These are phyloP conservation scores for Spongilla lacustris DNA, from an alignment of 37 sponge, comb jelly and placozoan species.

Conservation along the genomic window DNA sequence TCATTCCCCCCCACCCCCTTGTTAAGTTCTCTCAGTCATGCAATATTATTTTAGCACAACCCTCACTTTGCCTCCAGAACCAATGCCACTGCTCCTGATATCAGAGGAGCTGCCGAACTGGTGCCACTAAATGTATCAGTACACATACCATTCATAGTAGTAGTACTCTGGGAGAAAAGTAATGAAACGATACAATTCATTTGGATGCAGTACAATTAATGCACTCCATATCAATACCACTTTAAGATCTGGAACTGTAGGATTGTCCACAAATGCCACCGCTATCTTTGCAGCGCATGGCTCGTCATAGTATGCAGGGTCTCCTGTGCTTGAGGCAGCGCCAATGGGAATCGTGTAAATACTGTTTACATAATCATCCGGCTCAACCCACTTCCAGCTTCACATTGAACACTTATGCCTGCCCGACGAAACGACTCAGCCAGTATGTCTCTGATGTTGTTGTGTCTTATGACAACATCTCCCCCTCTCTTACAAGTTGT, in stretches of 20 bases:
- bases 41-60: too few relatives aligned
- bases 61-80: conserved; percentile 77
- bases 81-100: conserved; percentile 56
- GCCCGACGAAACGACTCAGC: too few relatives aligned
- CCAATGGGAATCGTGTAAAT: conserved; percentile 87
- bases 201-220: neutral
- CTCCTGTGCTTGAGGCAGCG: conserved; percentile 60
- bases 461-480: too few relatives aligned
- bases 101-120: conserved; percentile 59
- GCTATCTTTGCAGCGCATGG: conserved; percentile 79
- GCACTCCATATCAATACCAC: neutral
- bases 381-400: too few relatives aligned
- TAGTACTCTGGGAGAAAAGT: conserved; percentile 26
- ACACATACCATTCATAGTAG: conserved; percentile 29
- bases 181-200: neutral
- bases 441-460: too few relatives aligned
- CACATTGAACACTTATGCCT: too few relatives aligned
- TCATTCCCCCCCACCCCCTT: neutral
- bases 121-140: conserved; percentile 43
- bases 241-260: neutral
- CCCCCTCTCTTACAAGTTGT: too few relatives aligned
- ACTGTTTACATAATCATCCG: conserved; percentile 96
- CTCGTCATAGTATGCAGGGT: conserved; percentile 81
- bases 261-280: conserved; percentile 49
- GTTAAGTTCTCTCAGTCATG: too few relatives aligned